A percentile compares a stretch with the other conserved stretches of the same genome.
Conservation (phyloP, 2,888 invertebrate genomes). For the Microdon myrmicae region DNA sequence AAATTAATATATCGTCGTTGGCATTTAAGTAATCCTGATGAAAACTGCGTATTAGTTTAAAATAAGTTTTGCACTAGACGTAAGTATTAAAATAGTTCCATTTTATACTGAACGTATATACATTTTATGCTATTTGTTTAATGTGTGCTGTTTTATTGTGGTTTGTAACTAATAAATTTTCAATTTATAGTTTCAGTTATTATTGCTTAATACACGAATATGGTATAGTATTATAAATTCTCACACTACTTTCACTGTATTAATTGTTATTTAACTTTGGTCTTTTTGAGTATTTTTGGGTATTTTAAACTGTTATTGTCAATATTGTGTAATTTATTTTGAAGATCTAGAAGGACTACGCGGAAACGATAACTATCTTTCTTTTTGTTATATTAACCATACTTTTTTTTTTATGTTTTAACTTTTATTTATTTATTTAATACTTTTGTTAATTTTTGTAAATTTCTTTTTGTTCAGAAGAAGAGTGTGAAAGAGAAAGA, state of each 20-base stretch:
- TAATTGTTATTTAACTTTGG: conserved; percentile 21
- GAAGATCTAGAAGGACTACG: conserved; percentile 28
- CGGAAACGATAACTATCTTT: conserved; percentile 27
- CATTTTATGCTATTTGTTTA: conserved; percentile 26
- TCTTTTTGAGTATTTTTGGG: conserved; percentile 29
- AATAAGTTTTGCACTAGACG: conserved; percentile 26
- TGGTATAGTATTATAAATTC: too few relatives aligned
- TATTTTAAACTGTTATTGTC: conserved; percentile 20
- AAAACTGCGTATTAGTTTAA: conserved; percentile 5
- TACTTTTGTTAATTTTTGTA: too few relatives aligned
- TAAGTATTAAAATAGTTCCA: conserved; percentile 44
- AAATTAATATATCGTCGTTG: conserved; percentile 36
- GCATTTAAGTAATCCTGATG: conserved; percentile 25
- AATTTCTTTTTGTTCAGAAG: too few relatives aligned
- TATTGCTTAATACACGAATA: too few relatives aligned
- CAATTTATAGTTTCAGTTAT: conserved; percentile 4
- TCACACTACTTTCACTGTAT: conserved; percentile 42
- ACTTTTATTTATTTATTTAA: too few relatives aligned
- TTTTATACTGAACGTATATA: conserved; percentile 34
- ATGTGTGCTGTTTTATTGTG: conserved; percentile 7
- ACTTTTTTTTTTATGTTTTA: conserved; percentile 18
- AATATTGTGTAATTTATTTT: conserved; percentile 20
- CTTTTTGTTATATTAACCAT: conserved; percentile 23
- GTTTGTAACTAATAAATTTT: conserved; percentile 17
- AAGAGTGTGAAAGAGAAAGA: too few relatives aligned